Conservation (phyloP, 2,888 invertebrate genomes). For the Pilophorus perplexus region DNA sequence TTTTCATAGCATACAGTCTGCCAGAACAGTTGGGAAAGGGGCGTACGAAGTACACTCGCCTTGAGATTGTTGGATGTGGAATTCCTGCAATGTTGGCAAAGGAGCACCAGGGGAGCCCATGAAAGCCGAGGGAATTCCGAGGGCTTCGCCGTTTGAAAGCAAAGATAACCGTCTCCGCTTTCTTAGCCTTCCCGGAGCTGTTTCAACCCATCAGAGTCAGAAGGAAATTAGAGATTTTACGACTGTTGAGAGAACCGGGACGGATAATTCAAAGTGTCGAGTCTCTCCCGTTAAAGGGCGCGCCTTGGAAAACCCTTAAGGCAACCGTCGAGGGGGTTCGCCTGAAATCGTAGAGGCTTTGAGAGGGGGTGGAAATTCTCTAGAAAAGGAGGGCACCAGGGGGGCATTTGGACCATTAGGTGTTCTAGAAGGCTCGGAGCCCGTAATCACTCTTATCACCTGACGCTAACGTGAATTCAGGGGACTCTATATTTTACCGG, state of each 20-base stretch:
- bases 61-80: conserved; percentile 17
- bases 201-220: conserved; percentile 7
- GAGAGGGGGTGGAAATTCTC: neutral
- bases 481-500: conserved; percentile 28
- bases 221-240: conserved; percentile 19
- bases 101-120: neutral
- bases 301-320: conserved; percentile 5
- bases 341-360: neutral
- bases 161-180: conserved; percentile 29
- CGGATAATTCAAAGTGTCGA: conserved; percentile 24
- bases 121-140: conserved; percentile 11
- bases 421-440: conserved; percentile 9
- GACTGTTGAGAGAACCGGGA: neutral
- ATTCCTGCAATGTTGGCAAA: conserved; percentile 10
- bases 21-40: too few species aligned
- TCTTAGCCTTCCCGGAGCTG: neutral
- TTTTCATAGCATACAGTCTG: too few species aligned
- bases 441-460: conserved; percentile 34
- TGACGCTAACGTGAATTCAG: conserved; percentile 32
- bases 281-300: neutral
- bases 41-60: too few species aligned
- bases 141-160: conserved; percentile 31
- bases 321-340: neutral
- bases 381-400: neutral
- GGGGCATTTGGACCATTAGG: conserved; percentile 32